Base-by-base conservation (phyloP, 1,140 invertebrate species). In the Neotoxoptera formosana region DNA sequence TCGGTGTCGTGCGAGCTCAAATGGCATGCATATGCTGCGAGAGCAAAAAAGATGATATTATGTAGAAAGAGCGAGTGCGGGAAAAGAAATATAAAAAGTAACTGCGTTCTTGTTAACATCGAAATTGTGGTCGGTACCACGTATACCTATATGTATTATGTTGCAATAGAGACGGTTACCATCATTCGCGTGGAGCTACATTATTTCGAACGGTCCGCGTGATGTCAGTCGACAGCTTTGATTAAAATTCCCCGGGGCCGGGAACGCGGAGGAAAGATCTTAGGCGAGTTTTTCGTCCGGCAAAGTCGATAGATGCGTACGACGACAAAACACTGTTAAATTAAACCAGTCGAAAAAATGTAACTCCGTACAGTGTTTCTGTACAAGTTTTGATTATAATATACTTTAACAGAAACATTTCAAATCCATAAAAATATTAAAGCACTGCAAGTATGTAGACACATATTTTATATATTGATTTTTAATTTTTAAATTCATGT, bases 31-130 rank as follows among this genome's bases (percentile, higher is more conserved):
- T 25, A 84, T 17, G 60, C 30, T 8, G 60, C 30, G 21, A n/a
- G 14, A 48, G 84, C 14, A 11, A n/a, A 30, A 48, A 45, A n/a
- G 4, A 76, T 6, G n/a, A 76, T 53, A 21, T n/a, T 1, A 76
- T n/a, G n/a, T 17, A 34, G 60, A 76, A 76, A 67, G 4, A 30
- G 30, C 4, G 51, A 47, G 34, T 21, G 20, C 21, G 21, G 30
- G 11, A 89, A 89, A 41, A n/a, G 8, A 48, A 51, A 88, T 88
- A 48, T 88, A 88, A 88, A 88, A 88, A 88, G 30, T 47, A 88
- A 88, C 86, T 48, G 86, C n/a, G n/a, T 34, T n/a, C 34, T 56
- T 41, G 87, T 88, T 25, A 89, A 89, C 51, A 89, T 89, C 34
- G 51, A 53, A 89, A 56, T 56, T 14, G 34, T 56, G 51, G 51